These are phyloP conservation scores for Globicephala melas DNA, from an alignment of 2,113 vertebrate species.

Conservation along the genomic window DNA sequence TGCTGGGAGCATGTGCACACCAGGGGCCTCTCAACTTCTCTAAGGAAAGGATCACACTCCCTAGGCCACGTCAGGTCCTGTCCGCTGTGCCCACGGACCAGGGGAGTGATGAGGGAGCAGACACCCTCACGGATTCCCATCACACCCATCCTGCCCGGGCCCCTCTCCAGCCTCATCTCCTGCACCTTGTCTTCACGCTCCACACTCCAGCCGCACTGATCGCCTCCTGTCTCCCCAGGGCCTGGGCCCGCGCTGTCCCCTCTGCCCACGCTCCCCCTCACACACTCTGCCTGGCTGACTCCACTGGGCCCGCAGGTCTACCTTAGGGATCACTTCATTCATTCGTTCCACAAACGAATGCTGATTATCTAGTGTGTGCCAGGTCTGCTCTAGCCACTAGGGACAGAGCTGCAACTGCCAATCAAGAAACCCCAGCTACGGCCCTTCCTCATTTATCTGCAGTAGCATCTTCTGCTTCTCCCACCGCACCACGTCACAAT, in stretches of 20 bases:
- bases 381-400: background rate
- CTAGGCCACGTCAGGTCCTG: background rate
- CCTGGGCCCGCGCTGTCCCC: background rate
- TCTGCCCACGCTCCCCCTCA: background rate
- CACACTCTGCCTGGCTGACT: background rate
- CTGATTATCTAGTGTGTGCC: background rate
- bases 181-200: background rate
- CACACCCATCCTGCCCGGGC: background rate
- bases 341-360: background rate
- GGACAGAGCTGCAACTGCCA: background rate
- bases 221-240: background rate
- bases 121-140: fast-evolving
- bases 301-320: background rate
- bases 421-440: background rate
- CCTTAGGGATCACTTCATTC: no score
- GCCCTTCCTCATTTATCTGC: background rate
- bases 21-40: background rate
- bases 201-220: background rate
- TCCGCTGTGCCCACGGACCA: background rate
- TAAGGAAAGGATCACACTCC: background rate
- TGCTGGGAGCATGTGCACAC: fast-evolving
- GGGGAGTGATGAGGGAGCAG: no score
- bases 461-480: background rate
- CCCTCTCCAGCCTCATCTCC: background rate
- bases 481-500: fast-evolving